These are phyloP conservation scores for Micrasema longulum DNA, from an alignment of 1,140 invertebrate species.

Conservation along the genomic window DNA sequence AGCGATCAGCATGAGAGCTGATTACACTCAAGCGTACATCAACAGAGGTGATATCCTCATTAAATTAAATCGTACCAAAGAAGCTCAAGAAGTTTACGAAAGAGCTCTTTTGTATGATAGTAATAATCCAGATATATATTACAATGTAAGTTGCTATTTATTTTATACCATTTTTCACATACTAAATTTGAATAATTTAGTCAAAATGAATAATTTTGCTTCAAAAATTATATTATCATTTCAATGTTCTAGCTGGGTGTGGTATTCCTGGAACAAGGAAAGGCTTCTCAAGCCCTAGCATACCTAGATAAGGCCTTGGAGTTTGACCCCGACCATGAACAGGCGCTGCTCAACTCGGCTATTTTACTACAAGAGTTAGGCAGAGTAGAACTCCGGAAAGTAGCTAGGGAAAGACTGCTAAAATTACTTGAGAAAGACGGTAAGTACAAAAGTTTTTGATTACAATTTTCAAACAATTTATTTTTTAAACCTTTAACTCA, in stretches of 20 bases:
- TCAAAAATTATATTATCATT: too few relatives aligned
- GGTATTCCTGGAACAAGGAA: slow-evolving; percentile 92
- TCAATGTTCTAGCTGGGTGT: slow-evolving; percentile 82
- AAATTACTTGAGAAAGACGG: slow-evolving; percentile 83
- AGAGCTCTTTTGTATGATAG: slow-evolving; percentile 92
- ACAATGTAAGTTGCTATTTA: slow-evolving; percentile 80
- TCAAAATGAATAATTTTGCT: too few relatives aligned
- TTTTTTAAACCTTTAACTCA: too few relatives aligned
- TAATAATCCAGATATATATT: slow-evolving; percentile 97
- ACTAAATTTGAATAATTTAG: too few relatives aligned
- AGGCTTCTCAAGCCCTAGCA: slow-evolving; percentile 88
- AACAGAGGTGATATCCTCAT: slow-evolving; percentile 96
- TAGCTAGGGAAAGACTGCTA: slow-evolving; percentile 83
- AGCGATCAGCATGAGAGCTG: slow-evolving; percentile 96
- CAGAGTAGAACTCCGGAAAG: slow-evolving; percentile 79
- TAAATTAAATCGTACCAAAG: slow-evolving; percentile 93
- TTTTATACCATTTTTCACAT: too few relatives aligned
- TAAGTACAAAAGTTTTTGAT: slow-evolving; percentile 52
- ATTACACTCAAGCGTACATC: slow-evolving; percentile 97
- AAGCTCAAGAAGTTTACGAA: slow-evolving; percentile 95
- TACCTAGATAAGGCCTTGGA: slow-evolving; percentile 94
- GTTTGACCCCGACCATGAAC: slow-evolving; percentile 94
- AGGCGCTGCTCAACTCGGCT: slow-evolving; percentile 94
- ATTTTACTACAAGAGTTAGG: slow-evolving; percentile 92
- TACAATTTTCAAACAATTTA: too few relatives aligned